phyloP scores from a whole-genome alignment of 2,797 vertebrate genomes.

The Spondyliosoma cantharus region DNA sequence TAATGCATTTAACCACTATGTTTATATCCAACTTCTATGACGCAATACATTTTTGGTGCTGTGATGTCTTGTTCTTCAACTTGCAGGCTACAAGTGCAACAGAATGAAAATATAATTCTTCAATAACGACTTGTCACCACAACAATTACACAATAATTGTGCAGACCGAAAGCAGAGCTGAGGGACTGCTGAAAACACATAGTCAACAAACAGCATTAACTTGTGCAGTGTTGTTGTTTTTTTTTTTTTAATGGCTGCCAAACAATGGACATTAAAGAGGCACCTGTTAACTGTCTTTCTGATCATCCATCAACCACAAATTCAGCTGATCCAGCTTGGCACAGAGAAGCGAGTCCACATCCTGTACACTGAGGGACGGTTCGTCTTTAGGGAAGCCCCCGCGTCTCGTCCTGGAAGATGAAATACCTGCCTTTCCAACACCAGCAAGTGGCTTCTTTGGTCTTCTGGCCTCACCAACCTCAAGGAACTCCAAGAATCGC shows the following conservation, averaged over 20 bases:
- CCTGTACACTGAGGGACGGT: conserved; percentile 60
- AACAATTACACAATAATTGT: conserved; percentile 22
- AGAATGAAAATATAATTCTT: conserved; percentile 34
- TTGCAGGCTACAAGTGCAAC: conserved; percentile 38
- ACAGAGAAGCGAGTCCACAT: conserved; percentile 83
- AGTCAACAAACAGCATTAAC: not conserved
- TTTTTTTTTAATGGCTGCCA: conserved; percentile 2
- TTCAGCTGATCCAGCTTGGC: conserved; percentile 82
- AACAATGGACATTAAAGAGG: not conserved
- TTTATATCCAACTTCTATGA: conserved; percentile 13
- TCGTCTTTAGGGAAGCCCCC: conserved; percentile 72
- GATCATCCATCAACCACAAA: conserved; percentile 75
- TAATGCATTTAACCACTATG: conserved; percentile 23
- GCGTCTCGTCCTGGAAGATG: conserved; percentile 74
- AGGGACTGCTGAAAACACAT: conserved; percentile 3
- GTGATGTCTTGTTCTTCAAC: conserved; percentile 20
- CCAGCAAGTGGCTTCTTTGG: conserved; percentile 79
- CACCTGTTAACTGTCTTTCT: conserved; percentile 62
- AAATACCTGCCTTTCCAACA: conserved; percentile 61
- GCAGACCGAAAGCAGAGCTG: conserved; percentile 8
- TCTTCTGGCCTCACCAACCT: conserved; percentile 85
- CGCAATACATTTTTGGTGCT: conserved; percentile 15
- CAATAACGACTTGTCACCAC: conserved; percentile 32
- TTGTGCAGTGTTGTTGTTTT: not conserved
- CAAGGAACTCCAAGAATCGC: conserved; percentile 88